Base-by-base conservation (phyloP, 2,113 vertebrate species). In the Sapayoa aenigma region DNA sequence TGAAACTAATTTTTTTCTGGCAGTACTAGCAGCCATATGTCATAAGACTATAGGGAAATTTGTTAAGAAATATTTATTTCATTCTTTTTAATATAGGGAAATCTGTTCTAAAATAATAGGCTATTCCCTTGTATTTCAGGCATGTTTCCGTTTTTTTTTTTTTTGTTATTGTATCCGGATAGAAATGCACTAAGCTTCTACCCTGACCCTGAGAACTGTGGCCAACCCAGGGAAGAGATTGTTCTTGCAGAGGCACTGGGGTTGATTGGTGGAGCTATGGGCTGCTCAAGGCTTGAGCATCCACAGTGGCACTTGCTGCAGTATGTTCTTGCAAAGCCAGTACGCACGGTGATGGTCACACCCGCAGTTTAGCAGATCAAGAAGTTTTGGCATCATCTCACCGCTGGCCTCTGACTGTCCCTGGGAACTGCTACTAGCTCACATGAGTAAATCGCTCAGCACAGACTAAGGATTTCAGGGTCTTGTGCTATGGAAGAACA, bases 381-480 rank as follows among this genome's bases (percentile, higher is more conserved):
- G 58, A 80, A 28, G 31, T 62, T 53, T 84, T 77, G 28, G 28
- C 49, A 39, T 59, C 22, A 7, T 33, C 63, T 73, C 1, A 1
- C 28, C 44, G 44, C 1, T 4, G 2, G 7, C 17, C 19, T 55
- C 76, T 50, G 52, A 14, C 28, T 37, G 9, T 39, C 13, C 35
- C 46, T 63, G 25, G 52, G 27, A 63, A 28, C 13, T 22, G 25
- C 56, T 52, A 11, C 16, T 50, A 2, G 1, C 50, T 74, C 1
- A 2, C 7, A 13, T n/a, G 42, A 68, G 67, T n/a, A 65, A 83
- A 46, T 16, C 0, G 0, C 47, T 74, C 4, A 5, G 47, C 20
- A 17, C 33, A 72, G 67, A 66, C 5, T 13, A 49, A 73, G 31
- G n/a, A 68, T 52, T 88, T 83, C 22, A 69, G 52, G 50, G 25